Evolutionary conservation across 1,140 invertebrate genomes (phyloP), one percentile per base, ranked within the genome.

Genomic region (Bathynomus jamesi): DNA sequence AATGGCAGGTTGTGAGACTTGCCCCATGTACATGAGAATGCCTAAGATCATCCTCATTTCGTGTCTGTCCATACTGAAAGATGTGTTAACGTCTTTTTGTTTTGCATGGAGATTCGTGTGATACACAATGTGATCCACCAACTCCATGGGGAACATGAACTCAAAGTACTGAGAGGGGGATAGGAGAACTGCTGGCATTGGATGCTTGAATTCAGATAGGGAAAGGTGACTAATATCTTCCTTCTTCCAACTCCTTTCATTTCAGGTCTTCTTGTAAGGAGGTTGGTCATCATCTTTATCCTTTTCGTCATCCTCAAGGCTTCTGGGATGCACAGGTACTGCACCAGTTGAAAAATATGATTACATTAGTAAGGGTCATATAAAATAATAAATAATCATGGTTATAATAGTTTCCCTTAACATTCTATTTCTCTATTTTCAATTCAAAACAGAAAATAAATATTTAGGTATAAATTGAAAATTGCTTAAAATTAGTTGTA

Each of bases 91-190:
- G 13, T 29, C 30, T 28, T 65, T 4, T 30, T 27, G 13, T n/a
- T n/a, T 27, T 11, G 28, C 64, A 24, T 65, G 28, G n/a, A 65
- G 64, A n/a, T 65, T 65, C 3, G 64, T 65, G 5, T 65, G 64
- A 25, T 65, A 29, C 4, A 29, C 4, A 7, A 65, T 65, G 4
- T 65, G 27, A 3, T 4, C 28, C 21, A 29, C n/a, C 21, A 64
- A 10, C 11, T 4, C 21, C 5, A 29, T 5, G 64, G 21, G 5
- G 5, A 65, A 27, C 21, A 27, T 27, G 21, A 21, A 7, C 3
- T 29, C n/a, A 13, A 65, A 65, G 21, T 65, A 24, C 64, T 65
- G 27, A 65, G 30, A 65, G 5, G 64, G 64, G 8, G 21, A 27
- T 30, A n/a, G 21, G 28, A 27, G 64, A 65, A 25, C 64, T 5